Base-by-base conservation (phyloP, 2,888 invertebrate genomes). In the Agrotis puta region DNA sequence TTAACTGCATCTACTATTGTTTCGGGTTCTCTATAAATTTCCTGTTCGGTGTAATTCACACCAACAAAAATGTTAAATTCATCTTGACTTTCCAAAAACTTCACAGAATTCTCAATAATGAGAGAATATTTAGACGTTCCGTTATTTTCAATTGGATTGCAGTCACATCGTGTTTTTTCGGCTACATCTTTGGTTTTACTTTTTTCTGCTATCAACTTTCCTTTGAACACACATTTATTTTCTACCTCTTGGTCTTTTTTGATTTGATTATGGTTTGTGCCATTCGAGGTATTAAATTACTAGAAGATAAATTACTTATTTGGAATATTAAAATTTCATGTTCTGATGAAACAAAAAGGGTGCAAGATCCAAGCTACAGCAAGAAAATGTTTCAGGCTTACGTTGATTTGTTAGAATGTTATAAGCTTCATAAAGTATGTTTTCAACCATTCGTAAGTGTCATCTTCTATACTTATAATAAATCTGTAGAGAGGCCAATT, bases 1-100 rank as follows among this genome's bases (percentile, higher is more conserved):
- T 74, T n/a, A 75, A 72, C 18, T 22, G 47, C 27, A n/a, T 72
- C 22, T 72, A 43, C 6, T 72, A 75, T 24, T 18, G 43, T 53
- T n/a, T 27, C 0, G 71, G 71, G 3, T 50, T 75, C 6, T n/a
- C 13, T 9, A 48, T 74, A 3, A 71, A 71, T 71, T 74, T 56
- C 20, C 4, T 43, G 2, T 9, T 27, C 1, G 27, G 48, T 4
- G 20, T 72, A 27, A 33, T 72, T 56, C 43, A 22, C 11, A 50
- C 64, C n/a, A 33, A 43, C 0, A 20, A 64, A 64, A 27, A 3
- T 22, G n/a, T 75, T 3, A 22, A n/a, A n/a, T n/a, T n/a, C n/a
- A 45, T 72, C 16, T 50, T 64, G 22, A 75, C 48, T 1, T 64
- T 71, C n/a, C 71, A 72, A 64, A 75, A 64, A 48, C 54, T 72